These are phyloP conservation scores for Harpalus rufipes DNA, from an alignment of 2,888 invertebrate genomes.

Conservation along the genomic window DNA sequence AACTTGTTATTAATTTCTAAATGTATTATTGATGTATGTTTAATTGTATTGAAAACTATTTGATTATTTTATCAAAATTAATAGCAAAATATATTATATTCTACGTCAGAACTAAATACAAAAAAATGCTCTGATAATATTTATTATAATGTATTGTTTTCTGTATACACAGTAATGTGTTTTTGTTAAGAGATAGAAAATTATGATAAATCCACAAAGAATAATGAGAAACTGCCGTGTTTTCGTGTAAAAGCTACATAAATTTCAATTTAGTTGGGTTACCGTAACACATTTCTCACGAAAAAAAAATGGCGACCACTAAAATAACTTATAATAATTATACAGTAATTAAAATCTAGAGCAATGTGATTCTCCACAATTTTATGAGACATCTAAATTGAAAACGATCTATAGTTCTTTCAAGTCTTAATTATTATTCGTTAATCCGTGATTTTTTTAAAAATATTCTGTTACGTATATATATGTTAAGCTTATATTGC, in stretches of 20 bases:
- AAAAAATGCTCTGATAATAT: background rate
- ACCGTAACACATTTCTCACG: background rate
- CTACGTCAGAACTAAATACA: background rate
- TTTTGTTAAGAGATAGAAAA: background rate
- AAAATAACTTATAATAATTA: background rate
- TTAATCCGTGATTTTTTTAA: too few relatives aligned
- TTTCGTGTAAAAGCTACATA: constrained; percentile 2
- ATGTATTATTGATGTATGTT: too few relatives aligned
- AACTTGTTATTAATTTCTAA: too few relatives aligned
- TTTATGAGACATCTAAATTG: too few relatives aligned
- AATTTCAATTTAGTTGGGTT: background rate
- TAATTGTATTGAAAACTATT: too few relatives aligned
- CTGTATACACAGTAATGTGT: background rate
- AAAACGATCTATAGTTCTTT: too few relatives aligned
- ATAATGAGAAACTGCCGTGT: background rate
- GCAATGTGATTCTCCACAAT: background rate
- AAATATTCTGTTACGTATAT: too few relatives aligned
- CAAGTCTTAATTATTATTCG: too few relatives aligned
- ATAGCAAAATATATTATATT: background rate
- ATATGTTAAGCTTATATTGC: too few relatives aligned
- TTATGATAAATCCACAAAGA: constrained; percentile 1
- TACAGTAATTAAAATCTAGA: constrained; percentile 41
- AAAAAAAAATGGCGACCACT: background rate
- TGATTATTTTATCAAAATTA: background rate
- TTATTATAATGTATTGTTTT: background rate